phyloP scores from a whole-genome alignment of 2,113 vertebrate species.

The Craseonycteris thonglongyai region DNA sequence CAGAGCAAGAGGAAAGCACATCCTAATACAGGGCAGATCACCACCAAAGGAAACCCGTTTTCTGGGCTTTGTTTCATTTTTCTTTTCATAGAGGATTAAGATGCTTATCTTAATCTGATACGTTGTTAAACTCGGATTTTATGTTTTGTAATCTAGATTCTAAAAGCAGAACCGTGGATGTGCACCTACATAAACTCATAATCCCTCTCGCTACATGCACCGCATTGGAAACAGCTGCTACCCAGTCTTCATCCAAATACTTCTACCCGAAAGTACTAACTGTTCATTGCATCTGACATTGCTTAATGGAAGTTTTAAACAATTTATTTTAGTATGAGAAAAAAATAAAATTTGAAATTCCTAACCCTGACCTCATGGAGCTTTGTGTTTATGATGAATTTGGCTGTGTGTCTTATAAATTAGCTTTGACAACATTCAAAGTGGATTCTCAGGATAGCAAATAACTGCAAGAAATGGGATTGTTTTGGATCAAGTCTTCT shows the following conservation, averaged over 20 bases:
- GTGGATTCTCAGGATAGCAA: background rate
- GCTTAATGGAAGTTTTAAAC: background rate
- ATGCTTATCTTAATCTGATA: constrained; percentile 51
- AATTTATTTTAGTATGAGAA: background rate
- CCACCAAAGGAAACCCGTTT: constrained; percentile 41
- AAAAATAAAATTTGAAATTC: background rate
- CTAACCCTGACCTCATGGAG: background rate
- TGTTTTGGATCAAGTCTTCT: background rate
- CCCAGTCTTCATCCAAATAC: background rate
- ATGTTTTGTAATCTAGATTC: constrained; percentile 27
- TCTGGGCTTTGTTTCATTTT: background rate
- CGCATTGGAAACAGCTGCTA: background rate
- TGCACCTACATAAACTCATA: background rate
- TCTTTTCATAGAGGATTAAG: constrained; percentile 61
- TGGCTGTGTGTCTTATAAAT: background rate
- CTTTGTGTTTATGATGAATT: background rate
- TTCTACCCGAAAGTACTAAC: background rate
- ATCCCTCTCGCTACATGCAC: background rate
- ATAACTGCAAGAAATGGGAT: background rate
- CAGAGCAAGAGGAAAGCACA: constrained; percentile 47
- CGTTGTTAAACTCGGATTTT: constrained; percentile 46
- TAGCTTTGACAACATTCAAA: background rate
- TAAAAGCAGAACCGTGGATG: background rate
- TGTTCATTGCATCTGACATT: background rate
- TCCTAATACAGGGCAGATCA: background rate